Conservation (phyloP, 1,140 invertebrate species). For the Druon quercuslanigerum region DNA sequence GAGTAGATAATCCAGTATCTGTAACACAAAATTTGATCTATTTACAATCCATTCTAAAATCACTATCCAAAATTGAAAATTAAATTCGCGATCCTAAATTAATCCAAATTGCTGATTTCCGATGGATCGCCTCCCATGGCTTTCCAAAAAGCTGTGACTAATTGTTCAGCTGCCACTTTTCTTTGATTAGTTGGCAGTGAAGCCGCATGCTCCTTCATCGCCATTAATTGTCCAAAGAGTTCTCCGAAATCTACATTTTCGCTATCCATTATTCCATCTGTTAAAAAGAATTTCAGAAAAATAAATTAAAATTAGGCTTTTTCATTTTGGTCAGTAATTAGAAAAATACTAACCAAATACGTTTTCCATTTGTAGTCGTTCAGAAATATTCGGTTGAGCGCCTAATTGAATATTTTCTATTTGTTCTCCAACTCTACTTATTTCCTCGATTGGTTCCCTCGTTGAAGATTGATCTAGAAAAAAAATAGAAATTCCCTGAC, state of each 20-base stretch:
- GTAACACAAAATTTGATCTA: no score
- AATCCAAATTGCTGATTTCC: conserved; percentile 78
- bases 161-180: conserved; percentile 84
- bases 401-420: conserved; percentile 65
- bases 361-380: conserved; percentile 62
- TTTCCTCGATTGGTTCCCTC: conserved; percentile 46
- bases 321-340: not conserved
- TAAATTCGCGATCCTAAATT: conserved; percentile 35
- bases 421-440: conserved; percentile 64
- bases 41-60: no score
- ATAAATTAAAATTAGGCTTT: conserved; percentile 10
- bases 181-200: conserved; percentile 80
- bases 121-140: conserved; percentile 86
- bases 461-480: conserved; percentile 33
- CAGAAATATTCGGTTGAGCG: conserved; percentile 50
- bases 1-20: no score
- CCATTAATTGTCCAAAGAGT: conserved; percentile 79
- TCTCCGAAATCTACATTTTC: conserved; percentile 79
- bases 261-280: conserved; percentile 73
- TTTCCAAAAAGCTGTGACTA: conserved; percentile 87
- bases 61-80: no score
- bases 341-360: conserved; percentile 61
- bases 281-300: conserved; percentile 19
- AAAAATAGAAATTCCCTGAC: not conserved
- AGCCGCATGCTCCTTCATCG: conserved; percentile 83